These are phyloP conservation scores for Ammospiza nelsoni DNA, from an alignment of 2,113 vertebrate genomes.

Conservation along the genomic window DNA sequence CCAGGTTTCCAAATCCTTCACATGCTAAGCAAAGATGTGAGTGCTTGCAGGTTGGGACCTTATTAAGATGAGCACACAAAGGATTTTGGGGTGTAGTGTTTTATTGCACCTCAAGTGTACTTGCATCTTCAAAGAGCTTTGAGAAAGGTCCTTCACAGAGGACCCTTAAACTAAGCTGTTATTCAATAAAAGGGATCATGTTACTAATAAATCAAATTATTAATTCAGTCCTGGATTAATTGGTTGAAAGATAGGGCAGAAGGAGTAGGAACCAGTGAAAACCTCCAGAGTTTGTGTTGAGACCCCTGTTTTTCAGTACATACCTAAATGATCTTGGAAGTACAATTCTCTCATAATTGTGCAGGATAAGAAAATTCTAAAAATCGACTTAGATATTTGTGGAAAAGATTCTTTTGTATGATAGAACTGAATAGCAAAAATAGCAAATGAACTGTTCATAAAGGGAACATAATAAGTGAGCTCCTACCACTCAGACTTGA, in stretches of 20 bases:
- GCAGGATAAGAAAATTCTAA: neutral
- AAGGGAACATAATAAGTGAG: neutral
- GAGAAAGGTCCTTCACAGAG: neutral
- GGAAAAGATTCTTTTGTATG: neutral
- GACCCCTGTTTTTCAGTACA: neutral
- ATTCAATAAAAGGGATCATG: neutral
- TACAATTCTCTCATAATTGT: neutral
- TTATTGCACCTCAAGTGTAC: neutral
- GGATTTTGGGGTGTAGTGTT: neutral
- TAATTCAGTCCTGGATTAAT: neutral
- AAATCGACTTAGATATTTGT: neutral
- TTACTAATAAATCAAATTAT: neutral
- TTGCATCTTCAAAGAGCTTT: constrained; percentile 4
- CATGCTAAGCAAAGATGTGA: neutral
- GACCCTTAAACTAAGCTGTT: neutral
- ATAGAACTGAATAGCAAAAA: neutral
- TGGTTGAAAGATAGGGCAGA: neutral
- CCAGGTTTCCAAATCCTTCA: neutral
- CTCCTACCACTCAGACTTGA: neutral
- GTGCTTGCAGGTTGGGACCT: neutral
- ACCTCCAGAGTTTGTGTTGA: neutral
- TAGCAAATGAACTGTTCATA: neutral
- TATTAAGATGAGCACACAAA: neutral
- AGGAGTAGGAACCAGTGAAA: neutral
- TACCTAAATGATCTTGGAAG: neutral